Percentiles rank a stretch among this genome's conserved stretches.
Conservation (phyloP, 2,797 vertebrate genomes). For the Centroberyx gerrardi region DNA sequence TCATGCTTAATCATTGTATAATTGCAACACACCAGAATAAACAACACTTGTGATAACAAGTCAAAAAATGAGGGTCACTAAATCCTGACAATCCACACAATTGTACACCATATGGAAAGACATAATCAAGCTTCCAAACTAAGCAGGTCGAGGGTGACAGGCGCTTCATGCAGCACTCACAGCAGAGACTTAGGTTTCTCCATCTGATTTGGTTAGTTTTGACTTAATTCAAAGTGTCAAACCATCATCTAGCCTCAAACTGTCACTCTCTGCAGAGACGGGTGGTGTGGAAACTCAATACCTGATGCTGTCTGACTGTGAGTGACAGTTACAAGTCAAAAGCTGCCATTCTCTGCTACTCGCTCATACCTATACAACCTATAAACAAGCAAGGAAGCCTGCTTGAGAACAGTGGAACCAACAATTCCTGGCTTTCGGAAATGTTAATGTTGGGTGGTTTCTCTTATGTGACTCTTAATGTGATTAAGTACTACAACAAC, state of each 20-base stretch:
- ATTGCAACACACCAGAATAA: neutral
- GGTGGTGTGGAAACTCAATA: constrained; percentile 51
- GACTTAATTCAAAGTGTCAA: constrained; percentile 64
- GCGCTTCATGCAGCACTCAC: constrained; percentile 27
- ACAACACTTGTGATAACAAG: neutral
- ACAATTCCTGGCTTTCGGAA: neutral
- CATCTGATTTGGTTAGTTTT: constrained; percentile 55
- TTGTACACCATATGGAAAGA: constrained; percentile 10
- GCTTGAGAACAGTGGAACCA: neutral
- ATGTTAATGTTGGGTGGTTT: neutral
- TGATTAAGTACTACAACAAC: neutral
- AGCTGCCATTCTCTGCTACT: constrained; percentile 57
- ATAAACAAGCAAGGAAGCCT: constrained; percentile 29
- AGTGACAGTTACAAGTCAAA: constrained; percentile 68
- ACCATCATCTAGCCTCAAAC: constrained; percentile 61
- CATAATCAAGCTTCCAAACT: constrained; percentile 32
- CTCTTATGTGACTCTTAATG: neutral
- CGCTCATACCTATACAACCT: constrained; percentile 18
- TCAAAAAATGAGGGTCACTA: constrained; percentile 8
- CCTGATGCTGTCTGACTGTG: constrained; percentile 52
- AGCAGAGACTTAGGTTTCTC: constrained; percentile 37
- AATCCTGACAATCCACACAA: constrained; percentile 19
- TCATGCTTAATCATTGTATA: neutral
- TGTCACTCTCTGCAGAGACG: constrained; percentile 54
- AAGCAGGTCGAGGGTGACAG: constrained; percentile 24